Evolutionary conservation across 2,888 invertebrate species (phyloP).

Genomic region (Ischnus inquisitorius): DNA sequence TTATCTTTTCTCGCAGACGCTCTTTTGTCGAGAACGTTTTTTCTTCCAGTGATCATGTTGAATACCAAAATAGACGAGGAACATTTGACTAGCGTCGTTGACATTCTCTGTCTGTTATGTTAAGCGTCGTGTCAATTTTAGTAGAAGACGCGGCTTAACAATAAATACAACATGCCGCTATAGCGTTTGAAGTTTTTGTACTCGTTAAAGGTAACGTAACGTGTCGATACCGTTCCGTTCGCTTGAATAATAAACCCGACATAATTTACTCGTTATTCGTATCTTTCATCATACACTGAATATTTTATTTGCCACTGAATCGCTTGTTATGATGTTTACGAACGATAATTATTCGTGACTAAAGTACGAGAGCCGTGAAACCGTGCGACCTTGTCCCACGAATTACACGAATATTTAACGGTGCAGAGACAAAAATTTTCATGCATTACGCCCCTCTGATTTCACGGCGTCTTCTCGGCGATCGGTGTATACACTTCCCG

Average conservation of each 20-base stretch:
- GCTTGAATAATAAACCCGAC: background rate
- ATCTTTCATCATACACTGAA: background rate
- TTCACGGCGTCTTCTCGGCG: constrained; percentile 70
- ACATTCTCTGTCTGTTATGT: constrained; percentile 29
- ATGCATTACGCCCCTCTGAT: constrained; percentile 73
- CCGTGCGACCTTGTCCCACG: constrained; percentile 45
- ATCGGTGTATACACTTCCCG: constrained; percentile 67
- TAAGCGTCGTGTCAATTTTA: constrained; percentile 36
- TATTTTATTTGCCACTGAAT: background rate
- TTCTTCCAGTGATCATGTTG: constrained; percentile 39
- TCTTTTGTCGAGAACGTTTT: constrained; percentile 39
- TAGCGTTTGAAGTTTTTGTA: background rate
- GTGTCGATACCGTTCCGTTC: background rate
- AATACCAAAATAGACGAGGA: constrained; percentile 57
- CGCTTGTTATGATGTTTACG: background rate
- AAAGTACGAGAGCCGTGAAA: constrained; percentile 49
- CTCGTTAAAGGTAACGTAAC: constrained; percentile 1
- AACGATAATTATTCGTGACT: constrained; percentile 58
- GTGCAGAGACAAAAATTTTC: constrained; percentile 67
- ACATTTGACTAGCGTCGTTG: constrained; percentile 28
- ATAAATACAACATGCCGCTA: constrained; percentile 8
- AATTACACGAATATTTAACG: constrained; percentile 69
- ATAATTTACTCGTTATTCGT: background rate
- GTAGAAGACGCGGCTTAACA: constrained; percentile 35
- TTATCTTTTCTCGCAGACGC: constrained; percentile 36